A percentile compares a stretch with the other conserved stretches of the same genome.
Evolutionary conservation across 2,113 vertebrate species (phyloP).

Genomic region (Desmodus rotundus): DNA sequence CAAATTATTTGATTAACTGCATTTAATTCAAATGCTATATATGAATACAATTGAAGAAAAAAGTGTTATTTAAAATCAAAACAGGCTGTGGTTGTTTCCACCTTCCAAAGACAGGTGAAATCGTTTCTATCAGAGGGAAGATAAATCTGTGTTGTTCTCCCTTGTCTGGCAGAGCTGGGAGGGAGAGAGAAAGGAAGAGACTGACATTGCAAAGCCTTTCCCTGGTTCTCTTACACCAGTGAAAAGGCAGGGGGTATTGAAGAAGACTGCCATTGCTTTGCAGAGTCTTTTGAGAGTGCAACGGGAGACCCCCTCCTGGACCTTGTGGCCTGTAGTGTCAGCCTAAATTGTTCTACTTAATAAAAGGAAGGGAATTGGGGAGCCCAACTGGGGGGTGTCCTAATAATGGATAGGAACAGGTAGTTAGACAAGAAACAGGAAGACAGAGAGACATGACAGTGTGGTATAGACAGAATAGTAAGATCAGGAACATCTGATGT

Average conservation of each 20-base stretch:
- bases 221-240: background rate
- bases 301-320: background rate
- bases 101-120: background rate
- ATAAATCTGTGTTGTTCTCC: background rate
- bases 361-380: background rate
- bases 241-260: background rate
- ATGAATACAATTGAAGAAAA: background rate
- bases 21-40: background rate
- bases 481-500: background rate
- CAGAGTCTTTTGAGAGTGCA: background rate
- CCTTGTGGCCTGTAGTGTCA: background rate
- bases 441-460: accelerated
- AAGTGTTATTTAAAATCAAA: background rate
- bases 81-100: background rate
- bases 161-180: background rate
- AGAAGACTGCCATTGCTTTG: background rate
- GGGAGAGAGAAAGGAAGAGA: background rate
- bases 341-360: background rate
- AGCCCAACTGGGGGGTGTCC: too few species aligned
- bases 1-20: background rate
- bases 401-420: background rate
- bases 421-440: background rate
- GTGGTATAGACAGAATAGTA: background rate
- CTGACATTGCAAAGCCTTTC: background rate
- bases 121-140: background rate